Evolutionary conservation across 2,797 vertebrate genomes (phyloP).

Genomic region (Melopsittacus undulatus): DNA sequence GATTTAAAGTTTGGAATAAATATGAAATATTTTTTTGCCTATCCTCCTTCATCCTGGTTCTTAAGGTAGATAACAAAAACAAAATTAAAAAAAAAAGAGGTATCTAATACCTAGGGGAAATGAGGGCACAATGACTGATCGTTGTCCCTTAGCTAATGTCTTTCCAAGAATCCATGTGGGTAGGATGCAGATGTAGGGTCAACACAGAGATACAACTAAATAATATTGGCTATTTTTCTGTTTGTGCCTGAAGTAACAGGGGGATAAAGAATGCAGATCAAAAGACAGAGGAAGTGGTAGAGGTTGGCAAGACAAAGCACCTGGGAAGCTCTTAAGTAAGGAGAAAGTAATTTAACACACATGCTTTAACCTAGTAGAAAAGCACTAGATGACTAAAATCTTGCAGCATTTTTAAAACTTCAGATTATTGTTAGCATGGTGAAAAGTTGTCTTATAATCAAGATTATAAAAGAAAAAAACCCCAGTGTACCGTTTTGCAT

Average conservation of each 20-base stretch:
- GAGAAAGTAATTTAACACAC: neutral
- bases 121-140: neutral
- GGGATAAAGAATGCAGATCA: neutral
- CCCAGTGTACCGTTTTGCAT: neutral
- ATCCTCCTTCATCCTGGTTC: neutral
- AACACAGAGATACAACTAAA: neutral
- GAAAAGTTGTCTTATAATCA: neutral
- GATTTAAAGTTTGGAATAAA: neutral
- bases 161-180: neutral
- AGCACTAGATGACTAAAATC: neutral
- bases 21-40: neutral
- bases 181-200: neutral
- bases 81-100: neutral
- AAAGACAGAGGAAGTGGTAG: neutral
- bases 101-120: neutral
- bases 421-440: neutral
- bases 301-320: neutral
- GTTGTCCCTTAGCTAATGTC: neutral
- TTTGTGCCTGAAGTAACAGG: neutral
- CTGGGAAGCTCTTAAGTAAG: neutral
- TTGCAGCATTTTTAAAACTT: neutral
- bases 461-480: neutral
- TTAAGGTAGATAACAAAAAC: neutral
- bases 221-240: neutral
- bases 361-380: neutral